phyloP scores from a whole-genome alignment of 2,113 vertebrate species.

The Dasypus novemcinctus region DNA sequence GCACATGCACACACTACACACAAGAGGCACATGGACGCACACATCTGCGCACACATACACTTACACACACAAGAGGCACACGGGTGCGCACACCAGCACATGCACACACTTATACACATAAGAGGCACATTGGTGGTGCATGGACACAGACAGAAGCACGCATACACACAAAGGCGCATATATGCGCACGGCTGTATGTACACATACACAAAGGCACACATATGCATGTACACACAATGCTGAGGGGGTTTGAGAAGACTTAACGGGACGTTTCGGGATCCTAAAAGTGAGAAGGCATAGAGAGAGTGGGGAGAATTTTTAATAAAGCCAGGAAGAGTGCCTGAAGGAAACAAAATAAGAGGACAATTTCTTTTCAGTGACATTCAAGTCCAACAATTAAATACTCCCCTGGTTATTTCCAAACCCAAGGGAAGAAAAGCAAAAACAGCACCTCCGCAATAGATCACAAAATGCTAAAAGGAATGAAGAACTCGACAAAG shows the following conservation, averaged over 20 bases:
- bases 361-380: background rate
- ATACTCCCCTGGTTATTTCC: background rate
- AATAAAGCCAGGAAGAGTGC: background rate
- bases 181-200: rapidly evolving
- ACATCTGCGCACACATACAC: rapidly evolving
- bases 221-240: background rate
- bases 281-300: background rate
- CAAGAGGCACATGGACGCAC: no score
- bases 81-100: no score
- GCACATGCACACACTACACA: no score
- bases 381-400: background rate
- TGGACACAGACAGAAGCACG: no score
- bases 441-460: background rate
- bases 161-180: no score
- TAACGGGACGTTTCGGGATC: background rate
- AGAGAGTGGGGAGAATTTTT: background rate
- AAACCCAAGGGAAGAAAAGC: background rate
- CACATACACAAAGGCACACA: no score
- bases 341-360: background rate
- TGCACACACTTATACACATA: no score
- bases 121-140: no score
- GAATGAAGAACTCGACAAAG: background rate
- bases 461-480: background rate
- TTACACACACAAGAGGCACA: no score
- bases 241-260: background rate